Evolutionary conservation across 2,113 vertebrate genomes (phyloP), one percentile per base, ranked within the genome.

Genomic region (Cyphomyrus plagiostoma): DNA sequence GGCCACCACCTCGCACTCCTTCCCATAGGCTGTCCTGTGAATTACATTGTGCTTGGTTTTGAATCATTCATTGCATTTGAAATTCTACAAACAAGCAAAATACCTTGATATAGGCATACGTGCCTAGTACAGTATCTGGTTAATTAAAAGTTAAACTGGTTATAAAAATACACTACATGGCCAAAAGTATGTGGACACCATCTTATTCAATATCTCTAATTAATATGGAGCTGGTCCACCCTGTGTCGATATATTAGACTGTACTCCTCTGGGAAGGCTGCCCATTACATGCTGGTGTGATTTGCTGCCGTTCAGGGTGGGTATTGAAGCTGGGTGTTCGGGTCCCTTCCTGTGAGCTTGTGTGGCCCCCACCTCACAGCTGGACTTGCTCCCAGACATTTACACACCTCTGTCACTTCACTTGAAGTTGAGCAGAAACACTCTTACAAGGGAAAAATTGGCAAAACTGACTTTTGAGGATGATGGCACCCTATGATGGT

Each of bases 11-110:
- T 99, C 98, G 21, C 93, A 96, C 92, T 98, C 97, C 89, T 94
- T 97, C 90, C 97, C 98, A 90, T 96, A 98, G 4, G 90, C 91
- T 85, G 97, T 97, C 93, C 98, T 99, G 94, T 26, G 91, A 88
- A 83, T 39, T 91, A n/a, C 95, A 86, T 91, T 80, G 82, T 26
- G 50, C 9, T 23, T 49, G 23, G 35, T 50, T 49, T 88, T 56
- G 1, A 86, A 11, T 42, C 30, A 52, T 1, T 89, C 74, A 90
- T 89, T 87, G 17, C 11, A 30, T 70, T 26, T 52, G 5, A 77
- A 90, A 80, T 0, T 70, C 85, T 52, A 77, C 49, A 35, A 11
- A 48, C 9, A 77, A 77, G 15, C 26, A 53, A 1, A 87, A 15
- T 39, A 39, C 39, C 35, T 19, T 58, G n/a, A n/a, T 30, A 49